A percentile compares a stretch with the other conserved stretches of the same genome.
Conservation (phyloP, 2,797 vertebrate genomes). For the Cyclopterus lumpus region DNA sequence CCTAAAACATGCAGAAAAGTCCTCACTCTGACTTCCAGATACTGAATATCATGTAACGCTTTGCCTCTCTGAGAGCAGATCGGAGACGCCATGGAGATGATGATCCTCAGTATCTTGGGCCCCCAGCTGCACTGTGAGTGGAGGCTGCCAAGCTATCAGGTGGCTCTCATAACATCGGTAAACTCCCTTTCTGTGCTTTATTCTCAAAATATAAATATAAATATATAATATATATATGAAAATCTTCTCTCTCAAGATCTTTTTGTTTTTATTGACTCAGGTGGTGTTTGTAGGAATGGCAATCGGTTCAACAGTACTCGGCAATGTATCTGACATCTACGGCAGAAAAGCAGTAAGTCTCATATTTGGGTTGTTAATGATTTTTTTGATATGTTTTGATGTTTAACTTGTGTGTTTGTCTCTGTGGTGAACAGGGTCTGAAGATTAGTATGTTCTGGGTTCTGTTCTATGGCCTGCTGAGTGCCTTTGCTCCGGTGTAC, state of each 20-base stretch:
- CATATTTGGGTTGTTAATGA: neutral
- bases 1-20: neutral
- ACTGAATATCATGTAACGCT: neutral
- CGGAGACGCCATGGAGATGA: conserved; percentile 95
- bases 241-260: neutral
- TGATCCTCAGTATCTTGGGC: conserved; percentile 91
- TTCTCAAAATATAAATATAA: neutral
- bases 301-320: conserved; percentile 89
- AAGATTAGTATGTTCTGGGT: conserved; percentile 87
- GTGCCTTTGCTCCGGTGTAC: conserved; percentile 87
- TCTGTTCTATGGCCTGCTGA: conserved; percentile 88
- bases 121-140: conserved; percentile 94
- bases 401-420: neutral
- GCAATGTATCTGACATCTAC: conserved; percentile 89
- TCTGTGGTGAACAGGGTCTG: conserved; percentile 81
- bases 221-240: neutral
- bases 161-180: conserved; percentile 93
- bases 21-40: neutral
- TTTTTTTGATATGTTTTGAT: conserved; percentile 1
- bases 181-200: conserved; percentile 13
- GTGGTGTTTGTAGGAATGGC: conserved; percentile 92
- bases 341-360: conserved; percentile 91
- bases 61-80: conserved; percentile 76
- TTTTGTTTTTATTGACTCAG: conserved; percentile 68
- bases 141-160: conserved; percentile 88